Base-by-base conservation (phyloP, 53 echinoderm and acorn worm genomes). In the Temnopleurus reevesii region DNA sequence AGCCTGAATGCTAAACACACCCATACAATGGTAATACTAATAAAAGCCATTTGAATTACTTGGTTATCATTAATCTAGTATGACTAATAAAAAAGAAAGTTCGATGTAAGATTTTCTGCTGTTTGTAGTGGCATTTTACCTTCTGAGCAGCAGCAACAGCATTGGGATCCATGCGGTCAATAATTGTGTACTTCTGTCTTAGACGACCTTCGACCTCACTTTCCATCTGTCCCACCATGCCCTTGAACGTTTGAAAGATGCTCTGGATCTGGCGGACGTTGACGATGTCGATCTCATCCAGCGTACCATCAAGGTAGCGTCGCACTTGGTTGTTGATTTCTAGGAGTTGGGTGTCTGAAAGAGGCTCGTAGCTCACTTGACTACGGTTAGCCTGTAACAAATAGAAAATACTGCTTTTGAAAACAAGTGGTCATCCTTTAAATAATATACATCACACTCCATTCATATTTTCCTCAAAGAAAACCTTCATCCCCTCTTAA, bases 141-240 rank as follows among this genome's bases (percentile, higher is more conserved):
- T 95, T 97, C 84, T 95, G 97, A 10, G 97, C 97, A 13, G 95
- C 93, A 44, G 97, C 97, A 12, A 97, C 91, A 33, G 97, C 95
- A 47, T 77, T 90, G 4, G 97, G 97, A 58, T 97, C 97, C 21
- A 92, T 94, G 35, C 89, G 79, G 81, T 97, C 97, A 44, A 97
- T 97, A 57, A 97, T 86, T 1, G 97, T 97, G 60, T 90, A 97
- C 91, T 95, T 97, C 44, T 77, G 79, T 33, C 95, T 59, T 8
- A 97, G 92, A 41, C 94, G 90, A 35, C 79, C 46, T 66, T 97
- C 96, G 0, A 97, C 96, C 0, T 97, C 96, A 15, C 55, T 81
- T 55, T 96, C 98, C 98, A 97, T 96, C 92, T 93, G 93, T 12
- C 88, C 81, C 18, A 96, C 98, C 25, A 96, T 89, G 46, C 10